Percentiles rank a stretch among this genome's conserved stretches.
Conservation (phyloP, 2,113 vertebrate species). For the Oreochromis aureus region DNA sequence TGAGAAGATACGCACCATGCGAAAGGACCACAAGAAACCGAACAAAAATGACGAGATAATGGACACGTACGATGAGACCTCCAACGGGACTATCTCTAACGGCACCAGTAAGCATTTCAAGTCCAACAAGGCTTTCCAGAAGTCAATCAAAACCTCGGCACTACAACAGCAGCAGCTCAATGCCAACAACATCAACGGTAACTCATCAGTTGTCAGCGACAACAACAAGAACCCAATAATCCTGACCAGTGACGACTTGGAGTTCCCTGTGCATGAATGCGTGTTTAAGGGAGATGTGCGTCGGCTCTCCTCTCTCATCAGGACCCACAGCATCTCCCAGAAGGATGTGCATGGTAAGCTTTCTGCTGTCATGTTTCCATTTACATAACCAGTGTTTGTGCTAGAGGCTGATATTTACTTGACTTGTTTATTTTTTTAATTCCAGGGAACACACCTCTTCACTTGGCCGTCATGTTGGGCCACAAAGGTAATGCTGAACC, state of each 20-base stretch:
- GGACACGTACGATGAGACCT: conserved; percentile 80
- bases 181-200: conserved; percentile 63
- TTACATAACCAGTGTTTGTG: not conserved
- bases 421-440: not conserved
- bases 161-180: conserved; percentile 70
- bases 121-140: conserved; percentile 70
- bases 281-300: conserved; percentile 90
- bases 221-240: conserved; percentile 69
- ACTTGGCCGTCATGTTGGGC: conserved; percentile 95
- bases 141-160: conserved; percentile 38
- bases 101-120: conserved; percentile 58
- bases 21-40: conserved; percentile 81
- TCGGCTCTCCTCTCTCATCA: conserved; percentile 88
- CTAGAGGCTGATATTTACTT: not conserved
- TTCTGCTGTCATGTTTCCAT: not conserved
- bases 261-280: conserved; percentile 89
- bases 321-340: conserved; percentile 89
- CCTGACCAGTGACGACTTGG: conserved; percentile 52
- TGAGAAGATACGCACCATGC: conserved; percentile 85
- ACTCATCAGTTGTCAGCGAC: conserved; percentile 44
- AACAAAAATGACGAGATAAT: conserved; percentile 82
- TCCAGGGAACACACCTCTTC: conserved; percentile 93
- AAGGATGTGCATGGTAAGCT: conserved; percentile 89
- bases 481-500: conserved; percentile 84
- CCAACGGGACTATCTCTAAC: conserved; percentile 67